Conservation (phyloP, 2,113 vertebrate species). For the Onychorhynchus coronatus region DNA sequence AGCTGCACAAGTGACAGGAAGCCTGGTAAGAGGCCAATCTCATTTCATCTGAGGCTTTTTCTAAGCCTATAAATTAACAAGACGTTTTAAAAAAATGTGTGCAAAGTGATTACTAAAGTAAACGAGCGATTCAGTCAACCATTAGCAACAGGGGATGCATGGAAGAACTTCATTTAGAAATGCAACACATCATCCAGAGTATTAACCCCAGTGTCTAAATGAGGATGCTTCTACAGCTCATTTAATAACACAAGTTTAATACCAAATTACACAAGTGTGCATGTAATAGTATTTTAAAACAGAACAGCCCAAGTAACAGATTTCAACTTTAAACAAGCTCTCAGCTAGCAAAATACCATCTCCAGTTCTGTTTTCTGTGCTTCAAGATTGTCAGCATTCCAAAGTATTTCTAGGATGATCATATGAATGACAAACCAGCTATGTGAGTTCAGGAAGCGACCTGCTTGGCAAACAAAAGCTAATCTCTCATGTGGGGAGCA, state of each 20-base stretch:
- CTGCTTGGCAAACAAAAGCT: background rate
- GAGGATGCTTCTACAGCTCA: background rate
- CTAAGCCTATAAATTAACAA: background rate
- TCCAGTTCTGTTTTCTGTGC: background rate
- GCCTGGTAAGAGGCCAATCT: background rate
- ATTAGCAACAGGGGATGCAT: fast-evolving
- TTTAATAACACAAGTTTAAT: background rate
- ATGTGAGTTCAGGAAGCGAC: background rate
- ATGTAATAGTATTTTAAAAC: background rate
- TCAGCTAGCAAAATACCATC: background rate
- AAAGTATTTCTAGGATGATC: background rate
- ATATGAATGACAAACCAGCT: background rate
- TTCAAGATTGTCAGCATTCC: background rate
- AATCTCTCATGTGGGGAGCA: fast-evolving
- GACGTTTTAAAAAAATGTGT: background rate
- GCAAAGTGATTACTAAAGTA: background rate
- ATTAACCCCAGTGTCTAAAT: background rate
- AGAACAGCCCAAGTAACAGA: background rate
- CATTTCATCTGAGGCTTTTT: background rate
- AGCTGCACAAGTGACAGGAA: background rate
- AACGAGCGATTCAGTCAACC: background rate
- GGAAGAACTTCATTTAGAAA: background rate
- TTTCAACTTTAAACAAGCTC: background rate
- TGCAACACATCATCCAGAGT: background rate
- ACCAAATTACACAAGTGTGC: background rate